phyloP scores from a whole-genome alignment of 2,113 vertebrate species.

The Atlantisia rogersi region DNA sequence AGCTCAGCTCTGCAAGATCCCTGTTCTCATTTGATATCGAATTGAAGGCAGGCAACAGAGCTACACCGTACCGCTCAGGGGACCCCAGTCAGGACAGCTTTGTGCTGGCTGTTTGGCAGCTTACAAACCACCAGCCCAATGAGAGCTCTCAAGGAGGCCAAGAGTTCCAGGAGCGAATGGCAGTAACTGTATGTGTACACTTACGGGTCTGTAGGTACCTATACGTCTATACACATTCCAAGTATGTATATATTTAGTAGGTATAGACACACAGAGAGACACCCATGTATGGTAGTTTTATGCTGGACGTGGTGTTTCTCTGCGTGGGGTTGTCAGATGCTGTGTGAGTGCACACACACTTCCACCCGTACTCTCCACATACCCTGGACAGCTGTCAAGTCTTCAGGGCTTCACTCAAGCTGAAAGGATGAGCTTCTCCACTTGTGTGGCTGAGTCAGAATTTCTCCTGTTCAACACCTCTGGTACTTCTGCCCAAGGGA shows the following conservation, averaged over 20 bases:
- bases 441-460: background rate
- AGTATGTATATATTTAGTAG: background rate
- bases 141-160: background rate
- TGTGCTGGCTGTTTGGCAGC: background rate
- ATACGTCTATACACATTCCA: background rate
- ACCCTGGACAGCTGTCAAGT: background rate
- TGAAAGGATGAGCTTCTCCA: background rate
- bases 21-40: constrained; percentile 30
- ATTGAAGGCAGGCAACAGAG: constrained; percentile 33
- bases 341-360: background rate
- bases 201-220: background rate
- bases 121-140: background rate
- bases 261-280: too few species aligned
- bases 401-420: background rate
- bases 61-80: background rate
- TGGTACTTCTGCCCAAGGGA: background rate
- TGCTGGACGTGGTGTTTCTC: background rate
- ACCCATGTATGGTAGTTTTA: background rate
- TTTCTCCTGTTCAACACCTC: background rate
- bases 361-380: background rate
- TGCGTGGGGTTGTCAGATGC: background rate
- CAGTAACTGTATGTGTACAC: background rate
- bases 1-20: background rate
- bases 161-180: background rate
- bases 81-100: background rate